phyloP scores from a whole-genome alignment of 2,888 invertebrate genomes.

The Aspidiotus rigidus region DNA sequence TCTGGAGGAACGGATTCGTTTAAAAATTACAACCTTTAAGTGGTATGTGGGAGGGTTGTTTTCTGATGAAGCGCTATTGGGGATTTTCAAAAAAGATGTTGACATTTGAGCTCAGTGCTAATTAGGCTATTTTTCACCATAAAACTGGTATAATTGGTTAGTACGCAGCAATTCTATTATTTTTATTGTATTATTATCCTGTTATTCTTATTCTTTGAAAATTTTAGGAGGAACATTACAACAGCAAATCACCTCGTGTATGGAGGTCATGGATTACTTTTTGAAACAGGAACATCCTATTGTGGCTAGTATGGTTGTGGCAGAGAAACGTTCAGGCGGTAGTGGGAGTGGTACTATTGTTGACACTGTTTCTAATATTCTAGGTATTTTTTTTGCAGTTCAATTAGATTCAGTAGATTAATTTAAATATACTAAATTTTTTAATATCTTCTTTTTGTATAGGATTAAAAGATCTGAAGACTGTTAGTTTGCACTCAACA shows the following conservation, averaged over 20 bases:
- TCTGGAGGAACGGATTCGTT: no score
- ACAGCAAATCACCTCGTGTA: slow-evolving; percentile 73
- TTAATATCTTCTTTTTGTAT: background rate
- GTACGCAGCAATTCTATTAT: no score
- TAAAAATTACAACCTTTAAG: no score
- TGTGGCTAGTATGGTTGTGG: slow-evolving; percentile 76
- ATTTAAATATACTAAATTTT: no score
- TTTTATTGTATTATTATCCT: background rate
- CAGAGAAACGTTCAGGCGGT: slow-evolving; percentile 62
- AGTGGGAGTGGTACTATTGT: slow-evolving; percentile 58
- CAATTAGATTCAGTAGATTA: background rate
- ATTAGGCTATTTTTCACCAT: no score
- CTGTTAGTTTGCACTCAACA: slow-evolving; percentile 58
- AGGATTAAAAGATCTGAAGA: slow-evolving; percentile 59
- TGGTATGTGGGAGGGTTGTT: no score
- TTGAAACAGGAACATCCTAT: slow-evolving; percentile 56
- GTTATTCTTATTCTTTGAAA: no score
- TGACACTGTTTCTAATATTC: slow-evolving; percentile 58
- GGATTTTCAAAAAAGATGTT: no score
- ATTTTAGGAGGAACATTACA: slow-evolving; percentile 63
- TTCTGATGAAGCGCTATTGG: no score
- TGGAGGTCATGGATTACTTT: slow-evolving; percentile 57
- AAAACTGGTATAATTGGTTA: no score
- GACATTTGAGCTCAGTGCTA: no score
- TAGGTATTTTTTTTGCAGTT: slow-evolving; percentile 41